phyloP scores from a whole-genome alignment of 1,140 invertebrate genomes.

The Contarinia nasturtii region DNA sequence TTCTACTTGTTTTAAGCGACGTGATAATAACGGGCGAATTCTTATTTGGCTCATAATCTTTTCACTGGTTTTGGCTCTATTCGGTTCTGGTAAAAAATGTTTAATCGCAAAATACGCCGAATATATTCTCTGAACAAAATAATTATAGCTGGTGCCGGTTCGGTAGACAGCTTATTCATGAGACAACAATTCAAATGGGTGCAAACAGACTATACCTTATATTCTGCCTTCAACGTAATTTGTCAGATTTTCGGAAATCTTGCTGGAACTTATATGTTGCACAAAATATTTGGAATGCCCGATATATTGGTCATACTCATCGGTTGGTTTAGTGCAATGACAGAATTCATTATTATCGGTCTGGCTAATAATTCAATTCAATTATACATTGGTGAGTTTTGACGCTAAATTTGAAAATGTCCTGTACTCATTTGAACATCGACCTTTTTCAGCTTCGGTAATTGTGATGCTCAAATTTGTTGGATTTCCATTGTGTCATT shows the following conservation, averaged over 20 bases:
- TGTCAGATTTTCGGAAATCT: constrained; percentile 29
- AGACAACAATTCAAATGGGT: constrained; percentile 45
- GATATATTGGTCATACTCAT: constrained; percentile 25
- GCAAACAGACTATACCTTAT: constrained; percentile 35
- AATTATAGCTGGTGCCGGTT: constrained; percentile 26
- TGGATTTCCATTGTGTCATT: constrained; percentile 36
- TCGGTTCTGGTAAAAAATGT: constrained; percentile 29
- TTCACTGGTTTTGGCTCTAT: constrained; percentile 31
- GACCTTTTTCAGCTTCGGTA: constrained; percentile 21
- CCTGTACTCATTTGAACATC: too few relatives aligned
- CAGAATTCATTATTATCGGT: constrained; percentile 26
- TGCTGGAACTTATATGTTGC: constrained; percentile 28
- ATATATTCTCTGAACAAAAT: too few relatives aligned
- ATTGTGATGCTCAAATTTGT: constrained; percentile 32
- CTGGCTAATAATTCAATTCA: constrained; percentile 37
- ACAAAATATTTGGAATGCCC: constrained; percentile 13
- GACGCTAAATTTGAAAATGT: neutral
- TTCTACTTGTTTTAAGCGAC: constrained; percentile 32
- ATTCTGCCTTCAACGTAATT: constrained; percentile 25
- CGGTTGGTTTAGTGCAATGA: constrained; percentile 22
- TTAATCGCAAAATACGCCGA: too few relatives aligned
- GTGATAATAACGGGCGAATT: constrained; percentile 33
- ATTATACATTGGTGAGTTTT: constrained; percentile 40
- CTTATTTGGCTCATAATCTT: constrained; percentile 38
- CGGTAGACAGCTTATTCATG: constrained; percentile 38